Base-by-base conservation (phyloP, 2,888 invertebrate genomes). In the Erebia ligea region DNA sequence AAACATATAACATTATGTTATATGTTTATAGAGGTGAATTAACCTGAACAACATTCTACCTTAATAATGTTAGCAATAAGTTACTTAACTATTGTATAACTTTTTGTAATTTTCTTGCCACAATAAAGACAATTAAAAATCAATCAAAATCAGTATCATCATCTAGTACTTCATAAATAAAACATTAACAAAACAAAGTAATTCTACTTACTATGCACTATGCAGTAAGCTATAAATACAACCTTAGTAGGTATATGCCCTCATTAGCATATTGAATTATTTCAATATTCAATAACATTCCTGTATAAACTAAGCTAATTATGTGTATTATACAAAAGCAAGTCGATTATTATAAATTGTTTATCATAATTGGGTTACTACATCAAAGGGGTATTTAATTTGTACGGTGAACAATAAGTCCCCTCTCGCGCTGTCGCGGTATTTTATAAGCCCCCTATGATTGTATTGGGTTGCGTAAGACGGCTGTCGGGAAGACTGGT, bases 281-380 rank as follows among this genome's bases (percentile, higher is more conserved):
- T 64, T 64, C n/a, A 64, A 52, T 58, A 13, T 64, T 52, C n/a
- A 64, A 64, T 66, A 13, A 54, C 34, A 65, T 57, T 66, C 21
- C 42, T 21, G 11, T 21, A 66, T 48, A 57, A 57, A 45, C 4
- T 56, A 21, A 66, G 65, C 66, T 17, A 67, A 48, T 67, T 57
- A 66, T 21, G 6, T 34, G 34, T 34, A 34, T 34, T 34, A 57
- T 45, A 58, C 42, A 48, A 48, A 45, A 67, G 19, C 45, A 65
- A 65, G 42, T 19, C 15, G 48, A 67, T 58, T 67, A 45, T 58
- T 58, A 58, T 67, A 67, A 57, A 67, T 48, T 67, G 58, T 66
- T 62, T 69, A 65, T 48, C 58, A 58, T 70, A 70, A 70, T 66
- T 62, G 34, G 70, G 56, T 67, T 66, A 62, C 66, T 66, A 45